Evolutionary conservation across 2,113 vertebrate genomes (phyloP).

Genomic region (Microcebus lehilahytsara): DNA sequence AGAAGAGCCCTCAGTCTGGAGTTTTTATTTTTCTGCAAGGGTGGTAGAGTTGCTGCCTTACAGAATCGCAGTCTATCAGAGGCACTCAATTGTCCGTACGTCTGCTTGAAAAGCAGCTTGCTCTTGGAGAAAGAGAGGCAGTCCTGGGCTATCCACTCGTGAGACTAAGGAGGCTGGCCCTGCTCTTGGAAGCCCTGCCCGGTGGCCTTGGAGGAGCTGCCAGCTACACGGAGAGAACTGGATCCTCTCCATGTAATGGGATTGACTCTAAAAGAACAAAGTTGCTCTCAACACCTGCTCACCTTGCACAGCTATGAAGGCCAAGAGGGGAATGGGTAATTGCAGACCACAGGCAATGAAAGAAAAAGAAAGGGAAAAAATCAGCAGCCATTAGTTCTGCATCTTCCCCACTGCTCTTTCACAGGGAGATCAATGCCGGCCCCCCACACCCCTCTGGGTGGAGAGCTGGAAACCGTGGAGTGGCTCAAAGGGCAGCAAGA

Average conservation of each 20-base stretch:
- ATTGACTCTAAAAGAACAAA: slow-evolving; percentile 38
- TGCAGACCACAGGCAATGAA: not conserved
- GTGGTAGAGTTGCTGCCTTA: not conserved
- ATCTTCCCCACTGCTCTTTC: not conserved
- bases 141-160: not conserved
- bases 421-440: not conserved
- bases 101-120: slow-evolving; percentile 38
- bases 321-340: not conserved
- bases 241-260: not conserved
- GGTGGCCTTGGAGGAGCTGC: not conserved
- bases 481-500: not conserved
- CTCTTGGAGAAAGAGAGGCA: not conserved
- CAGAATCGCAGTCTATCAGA: not conserved
- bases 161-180: not conserved
- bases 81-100: not conserved
- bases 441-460: not conserved
- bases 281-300: slow-evolving; percentile 39
- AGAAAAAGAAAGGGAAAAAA: not conserved
- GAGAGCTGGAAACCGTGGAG: not conserved
- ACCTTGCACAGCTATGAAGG: slow-evolving; percentile 13
- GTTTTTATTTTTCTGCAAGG: not conserved
- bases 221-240: not conserved
- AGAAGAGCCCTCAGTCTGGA: not conserved
- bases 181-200: slow-evolving; percentile 30
- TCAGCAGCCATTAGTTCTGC: not conserved